phyloP scores from a whole-genome alignment of 2,888 invertebrate genomes.

The Mesorhabditis sp. region DNA sequence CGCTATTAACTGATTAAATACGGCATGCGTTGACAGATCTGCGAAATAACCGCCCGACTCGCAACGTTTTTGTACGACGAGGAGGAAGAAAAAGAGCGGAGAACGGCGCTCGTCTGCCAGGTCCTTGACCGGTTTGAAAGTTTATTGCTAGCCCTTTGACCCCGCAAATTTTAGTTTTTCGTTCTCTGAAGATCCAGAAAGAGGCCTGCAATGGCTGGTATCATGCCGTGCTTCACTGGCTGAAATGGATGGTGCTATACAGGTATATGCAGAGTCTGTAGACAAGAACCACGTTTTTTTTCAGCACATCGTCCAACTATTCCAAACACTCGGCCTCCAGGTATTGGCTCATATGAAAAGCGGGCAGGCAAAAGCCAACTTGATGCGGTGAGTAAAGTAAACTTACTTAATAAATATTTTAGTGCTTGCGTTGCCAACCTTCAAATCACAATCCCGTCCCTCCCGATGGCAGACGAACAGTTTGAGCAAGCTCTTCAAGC shows the following conservation, averaged over 20 bases:
- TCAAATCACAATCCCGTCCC: conserved; percentile 93
- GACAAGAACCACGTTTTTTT: conserved; percentile 7
- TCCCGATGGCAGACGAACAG: conserved; percentile 74
- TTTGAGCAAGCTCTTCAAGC: conserved; percentile 81
- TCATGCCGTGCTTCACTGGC: conserved; percentile 84
- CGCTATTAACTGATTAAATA: no score
- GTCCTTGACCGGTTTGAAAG: neutral
- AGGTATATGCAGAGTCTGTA: conserved; percentile 64
- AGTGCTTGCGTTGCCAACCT: conserved; percentile 86
- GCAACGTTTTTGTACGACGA: conserved; percentile 13
- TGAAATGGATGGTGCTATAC: conserved; percentile 81
- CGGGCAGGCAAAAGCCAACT: conserved; percentile 65
- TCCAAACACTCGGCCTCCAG: conserved; percentile 21
- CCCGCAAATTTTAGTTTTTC: conserved; percentile 65
- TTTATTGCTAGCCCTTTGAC: neutral
- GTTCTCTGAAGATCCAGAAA: conserved; percentile 77
- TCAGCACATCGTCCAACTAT: conserved; percentile 64
- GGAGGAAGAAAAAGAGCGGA: conserved; percentile 10
- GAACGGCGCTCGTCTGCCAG: neutral
- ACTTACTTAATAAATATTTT: neutral
- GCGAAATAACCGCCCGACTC: conserved; percentile 11
- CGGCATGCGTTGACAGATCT: no score
- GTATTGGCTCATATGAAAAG: conserved; percentile 18
- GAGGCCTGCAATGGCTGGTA: conserved; percentile 86
- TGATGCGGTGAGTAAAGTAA: conserved; percentile 68